Conservation (phyloP, 2,888 invertebrate genomes). For the Dromius quadrimaculatus region DNA sequence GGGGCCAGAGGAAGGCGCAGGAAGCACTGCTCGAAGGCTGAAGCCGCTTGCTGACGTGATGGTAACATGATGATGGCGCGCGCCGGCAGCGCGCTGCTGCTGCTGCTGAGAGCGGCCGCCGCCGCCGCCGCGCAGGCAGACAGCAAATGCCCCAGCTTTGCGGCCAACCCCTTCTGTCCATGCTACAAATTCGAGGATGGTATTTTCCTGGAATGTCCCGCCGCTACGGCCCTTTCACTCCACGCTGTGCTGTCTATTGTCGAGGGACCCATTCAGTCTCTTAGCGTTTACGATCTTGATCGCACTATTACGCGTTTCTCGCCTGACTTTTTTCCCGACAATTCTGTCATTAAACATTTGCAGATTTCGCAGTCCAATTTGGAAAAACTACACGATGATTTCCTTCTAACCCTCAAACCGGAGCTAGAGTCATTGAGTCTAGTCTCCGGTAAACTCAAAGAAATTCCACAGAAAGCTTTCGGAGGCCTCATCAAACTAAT, state of each 20-base stretch:
- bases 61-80: conserved; percentile 62
- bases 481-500: conserved; percentile 79
- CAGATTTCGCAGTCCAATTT: conserved; percentile 75
- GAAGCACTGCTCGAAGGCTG: conserved; percentile 12
- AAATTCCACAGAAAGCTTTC: conserved; percentile 84
- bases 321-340: conserved; percentile 79
- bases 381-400: conserved; percentile 77
- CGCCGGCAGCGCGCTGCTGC: conserved; percentile 61
- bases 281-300: conserved; percentile 91
- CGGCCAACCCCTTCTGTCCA: conserved; percentile 85
- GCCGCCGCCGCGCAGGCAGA: conserved; percentile 54
- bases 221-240: conserved; percentile 81
- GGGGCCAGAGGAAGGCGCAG: not conserved
- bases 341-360: conserved; percentile 71
- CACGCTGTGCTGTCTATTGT: conserved; percentile 80
- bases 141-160: conserved; percentile 78
- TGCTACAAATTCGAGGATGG: conserved; percentile 95
- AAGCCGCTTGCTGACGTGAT: conserved; percentile 57
- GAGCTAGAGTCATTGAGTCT: conserved; percentile 84
- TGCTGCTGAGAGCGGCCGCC: conserved; percentile 60
- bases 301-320: conserved; percentile 81
- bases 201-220: conserved; percentile 89
- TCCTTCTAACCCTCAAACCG: conserved; percentile 77
- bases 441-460: conserved; percentile 79
- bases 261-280: conserved; percentile 80